phyloP scores from a whole-genome alignment of 2,888 invertebrate genomes.

The Ptychoptera albimana region DNA sequence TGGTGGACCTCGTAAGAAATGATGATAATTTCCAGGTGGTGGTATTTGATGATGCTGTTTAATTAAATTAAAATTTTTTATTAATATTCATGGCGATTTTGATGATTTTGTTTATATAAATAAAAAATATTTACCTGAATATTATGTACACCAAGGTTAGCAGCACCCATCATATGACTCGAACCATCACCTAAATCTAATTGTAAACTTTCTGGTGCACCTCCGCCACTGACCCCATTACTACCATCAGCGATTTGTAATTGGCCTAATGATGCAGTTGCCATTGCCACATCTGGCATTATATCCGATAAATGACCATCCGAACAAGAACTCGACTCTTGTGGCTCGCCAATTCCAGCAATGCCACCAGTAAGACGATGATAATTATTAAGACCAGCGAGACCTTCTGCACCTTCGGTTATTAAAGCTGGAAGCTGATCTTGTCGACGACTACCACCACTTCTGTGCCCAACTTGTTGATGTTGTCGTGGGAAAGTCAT shows the following conservation, averaged over 20 bases:
- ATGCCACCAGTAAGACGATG: slow-evolving; percentile 14
- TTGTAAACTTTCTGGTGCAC: slow-evolving; percentile 41
- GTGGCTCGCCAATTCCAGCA: slow-evolving; percentile 20
- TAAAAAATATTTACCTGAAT: slow-evolving; percentile 20
- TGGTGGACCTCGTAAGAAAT: slow-evolving; percentile 26
- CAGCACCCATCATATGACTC: slow-evolving; percentile 37
- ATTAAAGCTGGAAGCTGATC: slow-evolving; percentile 41
- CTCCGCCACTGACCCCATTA: slow-evolving; percentile 13
- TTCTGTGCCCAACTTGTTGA: slow-evolving; percentile 12
- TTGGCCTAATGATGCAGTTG: slow-evolving; percentile 56
- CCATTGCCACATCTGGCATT: slow-evolving; percentile 90
- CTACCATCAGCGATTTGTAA: slow-evolving; percentile 35
- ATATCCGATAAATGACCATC: slow-evolving; percentile 61
- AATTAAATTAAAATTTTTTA: neutral
- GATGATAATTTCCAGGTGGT: slow-evolving; percentile 25
- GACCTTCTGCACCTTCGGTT: slow-evolving; percentile 39
- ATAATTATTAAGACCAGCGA: neutral
- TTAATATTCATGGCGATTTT: neutral
- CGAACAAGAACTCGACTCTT: slow-evolving; percentile 40
- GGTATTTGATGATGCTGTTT: slow-evolving; percentile 24
- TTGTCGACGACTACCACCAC: slow-evolving; percentile 14
- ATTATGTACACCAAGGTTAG: slow-evolving; percentile 23
- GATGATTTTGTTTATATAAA: neutral
- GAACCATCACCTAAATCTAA: slow-evolving; percentile 76
- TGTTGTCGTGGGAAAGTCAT: slow-evolving; percentile 43